These are phyloP conservation scores for Plodia interpunctella DNA, from an alignment of 1,140 invertebrate species.

Conservation along the genomic window DNA sequence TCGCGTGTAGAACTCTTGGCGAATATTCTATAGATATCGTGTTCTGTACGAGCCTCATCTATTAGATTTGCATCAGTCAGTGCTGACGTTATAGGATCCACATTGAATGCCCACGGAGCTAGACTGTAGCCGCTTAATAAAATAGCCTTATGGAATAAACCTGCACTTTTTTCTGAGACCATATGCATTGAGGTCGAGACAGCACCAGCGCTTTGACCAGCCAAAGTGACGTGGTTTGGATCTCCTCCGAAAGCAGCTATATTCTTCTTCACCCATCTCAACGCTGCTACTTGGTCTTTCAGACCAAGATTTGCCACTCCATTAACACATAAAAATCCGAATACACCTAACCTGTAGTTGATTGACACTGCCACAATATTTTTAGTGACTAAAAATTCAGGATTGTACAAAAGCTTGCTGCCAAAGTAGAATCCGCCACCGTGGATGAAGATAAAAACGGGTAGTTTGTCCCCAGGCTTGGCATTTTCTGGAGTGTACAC, in stretches of 20 bases:
- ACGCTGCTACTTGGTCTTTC: slow-evolving; percentile 78
- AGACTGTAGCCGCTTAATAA: slow-evolving; percentile 28
- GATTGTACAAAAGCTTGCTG: slow-evolving; percentile 72
- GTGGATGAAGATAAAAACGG: slow-evolving; percentile 81
- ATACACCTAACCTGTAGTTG: slow-evolving; percentile 78
- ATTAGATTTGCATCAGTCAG: background rate
- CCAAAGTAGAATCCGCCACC: slow-evolving; percentile 81
- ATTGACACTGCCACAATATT: slow-evolving; percentile 80
- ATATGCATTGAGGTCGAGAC: slow-evolving; percentile 59
- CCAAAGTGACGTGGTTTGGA: slow-evolving; percentile 75
- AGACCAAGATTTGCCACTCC: slow-evolving; percentile 82
- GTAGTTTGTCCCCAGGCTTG: slow-evolving; percentile 52
- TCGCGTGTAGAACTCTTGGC: slow-evolving; percentile 15
- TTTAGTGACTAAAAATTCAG: slow-evolving; percentile 79
- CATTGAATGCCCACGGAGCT: slow-evolving; percentile 7
- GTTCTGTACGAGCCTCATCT: background rate
- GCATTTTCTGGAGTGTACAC: background rate
- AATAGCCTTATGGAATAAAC: slow-evolving; percentile 25
- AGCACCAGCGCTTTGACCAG: slow-evolving; percentile 77
- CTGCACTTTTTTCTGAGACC: slow-evolving; percentile 39
- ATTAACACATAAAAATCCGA: slow-evolving; percentile 69
- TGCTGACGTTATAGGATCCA: background rate
- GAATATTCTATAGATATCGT: slow-evolving; percentile 19
- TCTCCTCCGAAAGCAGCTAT: slow-evolving; percentile 81
- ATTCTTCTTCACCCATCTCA: slow-evolving; percentile 79